Conservation (phyloP, 1,140 invertebrate genomes). For the Centruroides vittatus region DNA sequence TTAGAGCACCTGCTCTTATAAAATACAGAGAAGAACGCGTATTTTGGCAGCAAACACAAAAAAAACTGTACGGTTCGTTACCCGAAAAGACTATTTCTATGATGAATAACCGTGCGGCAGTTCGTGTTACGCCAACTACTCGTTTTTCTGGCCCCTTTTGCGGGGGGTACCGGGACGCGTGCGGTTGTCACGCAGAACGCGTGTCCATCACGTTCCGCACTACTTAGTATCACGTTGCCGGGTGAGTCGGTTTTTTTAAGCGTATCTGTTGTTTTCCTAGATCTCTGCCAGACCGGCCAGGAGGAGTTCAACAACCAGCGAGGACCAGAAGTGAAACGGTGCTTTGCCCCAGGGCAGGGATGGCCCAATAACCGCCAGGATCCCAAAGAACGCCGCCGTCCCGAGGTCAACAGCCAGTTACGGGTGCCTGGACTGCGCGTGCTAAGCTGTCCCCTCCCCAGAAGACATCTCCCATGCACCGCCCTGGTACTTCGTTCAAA, state of each 20-base stretch:
- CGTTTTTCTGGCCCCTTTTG: background rate
- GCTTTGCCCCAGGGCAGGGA: background rate
- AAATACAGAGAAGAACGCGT: no score
- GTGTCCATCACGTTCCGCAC: background rate
- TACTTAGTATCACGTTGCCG: slow-evolving; percentile 4
- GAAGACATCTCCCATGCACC: background rate
- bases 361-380: background rate
- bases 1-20: no score
- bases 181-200: background rate
- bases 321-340: background rate
- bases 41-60: no score
- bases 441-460: background rate
- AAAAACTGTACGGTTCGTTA: no score
- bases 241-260: background rate
- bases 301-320: background rate
- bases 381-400: background rate
- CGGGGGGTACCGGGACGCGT: background rate
- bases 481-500: background rate
- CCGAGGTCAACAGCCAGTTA: background rate
- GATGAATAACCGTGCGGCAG: no score
- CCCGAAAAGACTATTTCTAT: no score
- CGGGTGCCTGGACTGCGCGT: background rate
- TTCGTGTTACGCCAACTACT: no score
- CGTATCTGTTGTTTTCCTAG: no score
- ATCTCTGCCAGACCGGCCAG: background rate